Percentiles rank a stretch among this genome's conserved stretches.
These are phyloP conservation scores for Dicentrarchus labrax DNA, from an alignment of 2,113 vertebrate genomes.

Conservation along the genomic window DNA sequence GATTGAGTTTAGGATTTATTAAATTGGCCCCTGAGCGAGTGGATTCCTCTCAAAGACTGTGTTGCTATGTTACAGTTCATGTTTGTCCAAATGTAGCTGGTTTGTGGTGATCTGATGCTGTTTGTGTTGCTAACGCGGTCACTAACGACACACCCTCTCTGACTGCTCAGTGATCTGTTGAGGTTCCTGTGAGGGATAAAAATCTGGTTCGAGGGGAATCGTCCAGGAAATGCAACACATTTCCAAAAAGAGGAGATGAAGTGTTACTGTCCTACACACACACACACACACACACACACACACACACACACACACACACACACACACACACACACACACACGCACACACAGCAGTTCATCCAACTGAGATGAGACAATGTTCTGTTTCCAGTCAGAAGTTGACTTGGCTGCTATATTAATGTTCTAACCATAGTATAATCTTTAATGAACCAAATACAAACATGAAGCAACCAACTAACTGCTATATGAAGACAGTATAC, in stretches of 20 bases:
- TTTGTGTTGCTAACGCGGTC: conserved; percentile 31
- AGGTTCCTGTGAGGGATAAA: conserved; percentile 2
- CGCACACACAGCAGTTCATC: not conserved
- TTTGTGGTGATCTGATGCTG: not conserved
- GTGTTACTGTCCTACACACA: conserved; percentile 27
- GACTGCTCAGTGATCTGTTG: not conserved
- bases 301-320: too few species aligned
- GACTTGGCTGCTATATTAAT: too few species aligned
- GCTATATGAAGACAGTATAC: too few species aligned
- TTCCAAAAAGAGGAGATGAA: conserved; percentile 20
- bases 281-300: not conserved
- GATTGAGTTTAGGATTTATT: not conserved
- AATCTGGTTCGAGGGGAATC: not conserved
- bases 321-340: not conserved
- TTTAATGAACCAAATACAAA: too few species aligned
- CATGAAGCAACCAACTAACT: too few species aligned
- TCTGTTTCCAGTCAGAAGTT: too few species aligned
- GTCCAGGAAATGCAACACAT: conserved; percentile 28
- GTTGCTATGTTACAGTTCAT: conserved; percentile 49
- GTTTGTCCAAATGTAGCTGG: conserved; percentile 7
- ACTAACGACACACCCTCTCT: not conserved
- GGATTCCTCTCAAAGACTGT: not conserved
- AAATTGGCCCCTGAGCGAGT: not conserved
- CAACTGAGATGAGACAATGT: too few species aligned
- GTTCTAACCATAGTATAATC: too few species aligned